These are phyloP conservation scores for Elachura formosa DNA, from an alignment of 2,113 vertebrate genomes.

Conservation along the genomic window DNA sequence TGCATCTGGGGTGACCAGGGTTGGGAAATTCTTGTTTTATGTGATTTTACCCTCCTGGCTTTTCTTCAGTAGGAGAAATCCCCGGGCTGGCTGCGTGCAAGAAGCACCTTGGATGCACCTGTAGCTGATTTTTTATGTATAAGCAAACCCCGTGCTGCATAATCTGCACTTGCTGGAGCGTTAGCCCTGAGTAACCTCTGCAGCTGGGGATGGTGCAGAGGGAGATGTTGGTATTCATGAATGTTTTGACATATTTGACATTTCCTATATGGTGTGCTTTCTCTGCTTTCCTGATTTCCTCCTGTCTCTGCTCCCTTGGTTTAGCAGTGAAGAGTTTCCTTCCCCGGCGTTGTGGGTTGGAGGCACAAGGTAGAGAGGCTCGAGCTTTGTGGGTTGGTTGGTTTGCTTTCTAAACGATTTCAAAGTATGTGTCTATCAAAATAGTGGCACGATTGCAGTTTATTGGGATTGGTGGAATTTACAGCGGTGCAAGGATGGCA, in stretches of 20 bases:
- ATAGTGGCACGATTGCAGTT: not conserved
- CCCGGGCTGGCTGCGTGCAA: not conserved
- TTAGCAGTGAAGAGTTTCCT: not conserved
- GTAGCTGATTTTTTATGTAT: conserved; percentile 62
- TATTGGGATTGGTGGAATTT: not conserved
- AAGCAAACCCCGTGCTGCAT: conserved; percentile 52
- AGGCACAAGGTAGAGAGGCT: not conserved
- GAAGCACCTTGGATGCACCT: conserved; percentile 12
- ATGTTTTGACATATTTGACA: conserved; percentile 80
- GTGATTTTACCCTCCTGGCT: not conserved
- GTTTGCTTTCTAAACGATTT: not conserved
- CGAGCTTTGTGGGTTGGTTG: not conserved
- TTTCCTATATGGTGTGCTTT: conserved; percentile 66
- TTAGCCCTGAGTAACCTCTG: conserved; percentile 76
- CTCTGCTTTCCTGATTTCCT: conserved; percentile 34
- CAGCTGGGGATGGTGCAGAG: conserved; percentile 63
- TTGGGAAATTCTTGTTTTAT: not conserved
- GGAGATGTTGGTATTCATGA: conserved; percentile 77
- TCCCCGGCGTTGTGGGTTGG: not conserved
- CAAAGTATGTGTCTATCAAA: not conserved
- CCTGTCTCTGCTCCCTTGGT: not conserved
- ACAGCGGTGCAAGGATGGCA: not conserved
- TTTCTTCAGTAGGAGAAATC: not conserved
- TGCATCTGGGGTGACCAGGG: not conserved
- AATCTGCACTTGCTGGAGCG: conserved; percentile 63